Conservation (phyloP, 2,797 vertebrate genomes). For the Alauda arvensis region DNA sequence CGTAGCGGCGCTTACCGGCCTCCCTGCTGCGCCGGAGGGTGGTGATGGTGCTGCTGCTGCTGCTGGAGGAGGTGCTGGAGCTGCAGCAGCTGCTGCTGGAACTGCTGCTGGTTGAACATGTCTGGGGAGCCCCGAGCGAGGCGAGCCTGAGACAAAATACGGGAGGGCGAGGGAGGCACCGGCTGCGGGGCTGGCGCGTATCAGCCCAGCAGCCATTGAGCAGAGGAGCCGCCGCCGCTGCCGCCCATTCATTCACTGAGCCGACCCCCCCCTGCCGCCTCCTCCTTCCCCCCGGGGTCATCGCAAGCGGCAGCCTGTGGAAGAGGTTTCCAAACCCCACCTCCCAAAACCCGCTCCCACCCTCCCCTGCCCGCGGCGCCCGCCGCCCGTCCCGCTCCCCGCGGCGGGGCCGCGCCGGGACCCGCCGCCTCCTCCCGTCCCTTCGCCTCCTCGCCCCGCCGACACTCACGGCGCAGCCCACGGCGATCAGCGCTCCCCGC, state of each 20-base stretch:
- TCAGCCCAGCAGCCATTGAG: constrained; percentile 47
- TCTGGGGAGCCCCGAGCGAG: constrained; percentile 22
- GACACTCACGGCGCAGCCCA: neutral
- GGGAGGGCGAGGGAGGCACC: constrained; percentile 1
- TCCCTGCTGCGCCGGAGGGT: constrained; percentile 74
- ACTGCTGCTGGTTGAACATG: constrained; percentile 84
- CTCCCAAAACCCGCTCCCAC: constrained; percentile 17
- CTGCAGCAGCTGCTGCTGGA: constrained; percentile 77
- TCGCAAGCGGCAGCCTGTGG: constrained; percentile 19
- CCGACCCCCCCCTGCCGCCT: constrained; percentile 25
- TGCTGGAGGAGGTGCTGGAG: constrained; percentile 69
- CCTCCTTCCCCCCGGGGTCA: constrained; percentile 22
- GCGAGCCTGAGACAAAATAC: constrained; percentile 48
- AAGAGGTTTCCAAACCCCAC: constrained; percentile 42
- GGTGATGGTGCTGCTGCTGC: constrained; percentile 58
- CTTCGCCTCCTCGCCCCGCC: neutral
- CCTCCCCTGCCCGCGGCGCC: neutral
- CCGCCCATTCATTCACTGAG: constrained; percentile 54
- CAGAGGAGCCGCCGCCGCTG: neutral
- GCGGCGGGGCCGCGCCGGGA: neutral
- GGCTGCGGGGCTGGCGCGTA: constrained; percentile 12
- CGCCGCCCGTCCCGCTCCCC: neutral
- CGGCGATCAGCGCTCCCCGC: neutral
- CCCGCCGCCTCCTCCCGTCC: neutral
- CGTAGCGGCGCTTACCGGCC: constrained; percentile 76